These are phyloP conservation scores for Gryllus longicercus DNA, from an alignment of 2,888 invertebrate species.

Conservation along the genomic window DNA sequence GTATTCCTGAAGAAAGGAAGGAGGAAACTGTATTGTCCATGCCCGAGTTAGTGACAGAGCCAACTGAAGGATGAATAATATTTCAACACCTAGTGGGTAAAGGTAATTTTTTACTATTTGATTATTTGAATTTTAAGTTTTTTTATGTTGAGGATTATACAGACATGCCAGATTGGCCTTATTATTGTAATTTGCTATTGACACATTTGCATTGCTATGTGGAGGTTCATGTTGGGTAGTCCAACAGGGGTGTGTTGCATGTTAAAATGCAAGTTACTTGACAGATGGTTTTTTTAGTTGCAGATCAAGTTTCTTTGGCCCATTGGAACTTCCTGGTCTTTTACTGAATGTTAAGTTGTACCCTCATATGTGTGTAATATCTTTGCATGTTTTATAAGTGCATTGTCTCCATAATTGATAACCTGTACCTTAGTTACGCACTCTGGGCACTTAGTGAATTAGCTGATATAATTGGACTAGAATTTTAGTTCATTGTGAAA, in stretches of 20 bases:
- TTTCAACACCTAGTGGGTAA: slow-evolving; percentile 6
- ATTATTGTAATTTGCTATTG: neutral
- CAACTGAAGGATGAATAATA: slow-evolving; percentile 21
- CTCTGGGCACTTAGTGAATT: neutral
- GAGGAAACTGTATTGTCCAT: neutral
- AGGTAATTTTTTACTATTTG: neutral
- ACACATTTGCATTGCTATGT: neutral
- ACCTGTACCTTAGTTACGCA: neutral
- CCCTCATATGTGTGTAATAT: neutral
- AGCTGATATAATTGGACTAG: neutral
- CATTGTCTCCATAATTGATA: neutral
- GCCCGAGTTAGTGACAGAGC: slow-evolving; percentile 17
- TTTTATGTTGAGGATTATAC: neutral
- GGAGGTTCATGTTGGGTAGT: neutral
- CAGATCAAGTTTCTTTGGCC: neutral
- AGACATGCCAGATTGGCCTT: slow-evolving; percentile 1
- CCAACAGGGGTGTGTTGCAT: neutral
- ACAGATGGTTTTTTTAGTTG: neutral
- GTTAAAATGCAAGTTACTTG: neutral
- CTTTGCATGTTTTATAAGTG: neutral
- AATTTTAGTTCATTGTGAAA: neutral
- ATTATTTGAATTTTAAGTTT: neutral
- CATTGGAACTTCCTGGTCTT: slow-evolving; percentile 17
- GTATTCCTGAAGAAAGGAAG: neutral
- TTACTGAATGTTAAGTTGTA: neutral